A percentile compares a stretch with the other conserved stretches of the same genome.
These are phyloP conservation scores for Choloepus hoffmanni DNA, from an alignment of 2,113 vertebrate species.

Conservation along the genomic window DNA sequence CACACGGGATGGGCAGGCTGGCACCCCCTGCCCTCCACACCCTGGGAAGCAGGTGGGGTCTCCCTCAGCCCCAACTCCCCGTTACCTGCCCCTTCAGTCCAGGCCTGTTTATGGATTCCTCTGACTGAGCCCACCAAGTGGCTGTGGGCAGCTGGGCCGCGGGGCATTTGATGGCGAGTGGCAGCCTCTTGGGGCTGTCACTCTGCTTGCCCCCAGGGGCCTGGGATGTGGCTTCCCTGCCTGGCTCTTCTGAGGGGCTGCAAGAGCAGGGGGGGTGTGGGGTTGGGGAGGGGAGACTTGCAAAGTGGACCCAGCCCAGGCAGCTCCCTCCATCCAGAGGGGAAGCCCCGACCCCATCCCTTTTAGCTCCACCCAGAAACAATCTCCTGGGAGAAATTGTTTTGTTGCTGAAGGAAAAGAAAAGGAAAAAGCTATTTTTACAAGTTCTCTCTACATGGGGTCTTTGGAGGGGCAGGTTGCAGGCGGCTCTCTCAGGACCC, in stretches of 20 bases:
- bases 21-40: not conserved
- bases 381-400: slow-evolving; percentile 86
- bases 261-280: not conserved
- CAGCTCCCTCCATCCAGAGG: not conserved
- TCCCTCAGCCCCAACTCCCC: not conserved
- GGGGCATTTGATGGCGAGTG: slow-evolving; percentile 74
- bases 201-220: not conserved
- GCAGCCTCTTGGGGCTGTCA: slow-evolving; percentile 57
- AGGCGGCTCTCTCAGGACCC: not conserved
- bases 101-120: slow-evolving; percentile 61
- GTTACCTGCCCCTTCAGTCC: not conserved
- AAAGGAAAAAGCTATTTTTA: slow-evolving; percentile 85
- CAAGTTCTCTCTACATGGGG: slow-evolving; percentile 75
- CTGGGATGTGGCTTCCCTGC: not conserved
- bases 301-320: not conserved
- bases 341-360: not conserved
- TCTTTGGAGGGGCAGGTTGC: slow-evolving; percentile 62
- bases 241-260: rapidly evolving
- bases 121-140: slow-evolving; percentile 22
- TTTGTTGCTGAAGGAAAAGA: slow-evolving; percentile 86
- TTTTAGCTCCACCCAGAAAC: slow-evolving; percentile 87
- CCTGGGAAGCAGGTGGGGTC: slow-evolving; percentile 23
- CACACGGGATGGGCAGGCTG: not conserved
- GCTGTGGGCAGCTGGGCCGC: slow-evolving; percentile 73
- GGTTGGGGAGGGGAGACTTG: too few relatives aligned